Evolutionary conservation across 2,113 vertebrate genomes (phyloP), one percentile per base, ranked within the genome.

Genomic region (Gulo gulo): DNA sequence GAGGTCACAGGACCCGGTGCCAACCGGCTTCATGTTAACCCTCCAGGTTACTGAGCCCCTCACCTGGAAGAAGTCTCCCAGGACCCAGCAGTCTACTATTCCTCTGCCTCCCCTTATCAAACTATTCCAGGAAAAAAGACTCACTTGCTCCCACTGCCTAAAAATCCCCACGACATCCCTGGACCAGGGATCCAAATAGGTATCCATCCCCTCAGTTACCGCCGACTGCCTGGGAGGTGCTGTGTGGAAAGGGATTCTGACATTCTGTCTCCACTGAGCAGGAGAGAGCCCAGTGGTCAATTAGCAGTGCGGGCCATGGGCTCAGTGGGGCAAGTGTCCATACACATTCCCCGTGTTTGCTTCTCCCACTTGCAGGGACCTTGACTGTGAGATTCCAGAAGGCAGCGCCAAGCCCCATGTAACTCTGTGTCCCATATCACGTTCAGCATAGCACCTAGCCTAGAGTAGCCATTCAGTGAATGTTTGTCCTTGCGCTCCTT

Each of bases 51-150:
- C 34, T 84, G 52, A 55, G 55, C 69, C 31, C 55, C 21, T 61
- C 26, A 84, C 39, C 69, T 81, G 84, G 55, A 34, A 47, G 42
- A 97, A 47, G 36, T 79, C 85, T 91, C 80, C 23, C 42, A 80
- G 82, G 42, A 80, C 85, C 57, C 63, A 15, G 2, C 15, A 42
- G 76, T 65, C 91, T 82, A 39, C 88, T 82, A n/a, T 12, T 63
- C 47, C 42, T 39, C 65, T 57, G 34, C 47, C 85, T 94, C 91
- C 29, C 21, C 21, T 34, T 45, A 94, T 14, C 61, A 79, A 76
- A 88, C 39, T 20, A 81, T 18, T 15, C 47, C 65, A 78, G 23
- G 50, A 79, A 82, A 78, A 59, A 78, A 59, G 79, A 78, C 52
- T n/a, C 82, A 16, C 71, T 90, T 57, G 69, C 11, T 82, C 39